These are phyloP conservation scores for Anticlea derivata DNA, from an alignment of 2,888 invertebrate genomes.

Conservation along the genomic window DNA sequence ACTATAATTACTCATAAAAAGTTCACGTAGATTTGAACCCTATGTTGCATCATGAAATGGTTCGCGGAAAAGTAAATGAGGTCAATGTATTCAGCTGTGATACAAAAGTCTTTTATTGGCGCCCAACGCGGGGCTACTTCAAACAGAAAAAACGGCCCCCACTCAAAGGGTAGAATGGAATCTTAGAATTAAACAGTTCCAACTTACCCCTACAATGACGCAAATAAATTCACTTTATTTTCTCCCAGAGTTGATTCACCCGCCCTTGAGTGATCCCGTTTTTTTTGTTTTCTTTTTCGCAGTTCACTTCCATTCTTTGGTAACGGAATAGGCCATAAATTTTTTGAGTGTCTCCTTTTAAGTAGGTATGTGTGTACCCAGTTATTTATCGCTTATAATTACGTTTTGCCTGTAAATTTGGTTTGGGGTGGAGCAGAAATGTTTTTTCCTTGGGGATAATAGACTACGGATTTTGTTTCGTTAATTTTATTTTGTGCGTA, in stretches of 20 bases:
- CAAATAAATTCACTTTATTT: constrained; percentile 58
- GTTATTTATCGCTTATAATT: constrained; percentile 65
- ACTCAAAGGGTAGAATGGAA: constrained; percentile 30
- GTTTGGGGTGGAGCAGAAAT: constrained; percentile 33
- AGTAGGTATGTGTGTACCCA: constrained; percentile 57
- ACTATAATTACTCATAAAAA: too few relatives aligned
- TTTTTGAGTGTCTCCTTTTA: constrained; percentile 58
- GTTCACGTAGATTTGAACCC: too few relatives aligned
- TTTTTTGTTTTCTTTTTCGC: constrained; percentile 58
- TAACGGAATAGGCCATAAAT: constrained; percentile 73
- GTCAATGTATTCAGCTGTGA: constrained; percentile 9
- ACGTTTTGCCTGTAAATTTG: constrained; percentile 39
- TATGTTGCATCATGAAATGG: too few relatives aligned
- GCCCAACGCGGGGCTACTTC: constrained; percentile 41
- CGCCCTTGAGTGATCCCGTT: constrained; percentile 64
- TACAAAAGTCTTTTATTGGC: constrained; percentile 36
- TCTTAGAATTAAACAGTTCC: constrained; percentile 54
- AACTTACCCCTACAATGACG: constrained; percentile 52
- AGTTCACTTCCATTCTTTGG: constrained; percentile 49
- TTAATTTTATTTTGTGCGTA: constrained; percentile 29
- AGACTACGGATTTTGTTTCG: constrained; percentile 29
- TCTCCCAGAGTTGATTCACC: constrained; percentile 71
- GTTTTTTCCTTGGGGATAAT: constrained; percentile 31
- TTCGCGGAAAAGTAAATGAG: constrained; percentile 7
- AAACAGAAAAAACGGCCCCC: constrained; percentile 27